Evolutionary conservation across 2,797 vertebrate species (phyloP).

Genomic region (Aulostomus chinensis): DNA sequence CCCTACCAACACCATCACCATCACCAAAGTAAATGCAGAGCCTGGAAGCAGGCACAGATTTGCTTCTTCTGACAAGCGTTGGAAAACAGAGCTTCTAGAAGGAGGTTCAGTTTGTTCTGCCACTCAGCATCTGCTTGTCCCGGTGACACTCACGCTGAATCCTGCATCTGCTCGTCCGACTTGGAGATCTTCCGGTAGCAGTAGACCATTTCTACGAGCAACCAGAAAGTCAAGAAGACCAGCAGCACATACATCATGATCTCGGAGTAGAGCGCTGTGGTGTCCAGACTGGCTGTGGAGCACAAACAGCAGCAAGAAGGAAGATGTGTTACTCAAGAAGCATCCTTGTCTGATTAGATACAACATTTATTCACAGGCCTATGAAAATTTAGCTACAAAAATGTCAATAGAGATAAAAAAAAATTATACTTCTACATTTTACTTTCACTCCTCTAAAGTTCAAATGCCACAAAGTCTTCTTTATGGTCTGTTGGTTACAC

Average conservation of each 20-base stretch:
- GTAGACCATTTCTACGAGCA: constrained; percentile 95
- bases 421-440: no score
- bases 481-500: no score
- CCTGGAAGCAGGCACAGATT: no score
- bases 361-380: constrained; percentile 12
- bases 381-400: no score
- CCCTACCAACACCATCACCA: no score
- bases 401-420: no score
- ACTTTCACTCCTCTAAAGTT: no score
- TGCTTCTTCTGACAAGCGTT: no score
- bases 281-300: constrained; percentile 82
- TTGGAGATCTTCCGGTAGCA: constrained; percentile 98
- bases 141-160: constrained; percentile 89
- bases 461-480: no score
- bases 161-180: constrained; percentile 89
- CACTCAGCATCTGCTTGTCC: constrained; percentile 7
- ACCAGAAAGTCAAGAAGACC: constrained; percentile 94
- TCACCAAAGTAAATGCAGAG: no score
- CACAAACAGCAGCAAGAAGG: constrained; percentile 37
- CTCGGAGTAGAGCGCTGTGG: constrained; percentile 90
- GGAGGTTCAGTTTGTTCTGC: not conserved
- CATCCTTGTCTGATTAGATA: constrained; percentile 6
- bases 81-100: not conserved
- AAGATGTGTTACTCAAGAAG: constrained; percentile 55
- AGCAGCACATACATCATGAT: constrained; percentile 98